Evolutionary conservation across 2,113 vertebrate species (phyloP).

Genomic region (Psilopsiagon aymara): DNA sequence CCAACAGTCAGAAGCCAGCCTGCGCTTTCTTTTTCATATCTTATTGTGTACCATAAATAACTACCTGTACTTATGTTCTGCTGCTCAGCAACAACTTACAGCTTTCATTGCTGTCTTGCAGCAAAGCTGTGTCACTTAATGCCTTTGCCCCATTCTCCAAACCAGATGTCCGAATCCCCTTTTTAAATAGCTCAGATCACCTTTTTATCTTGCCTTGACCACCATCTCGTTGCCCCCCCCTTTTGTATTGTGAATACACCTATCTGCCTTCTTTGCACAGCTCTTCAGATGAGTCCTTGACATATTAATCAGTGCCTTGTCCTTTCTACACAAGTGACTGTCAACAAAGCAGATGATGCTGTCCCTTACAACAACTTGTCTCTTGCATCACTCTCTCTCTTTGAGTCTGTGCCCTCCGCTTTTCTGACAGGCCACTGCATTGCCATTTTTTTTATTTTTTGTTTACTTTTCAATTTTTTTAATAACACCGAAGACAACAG

Average conservation of each 20-base stretch:
- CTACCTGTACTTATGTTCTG: not conserved
- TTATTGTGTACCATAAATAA: not conserved
- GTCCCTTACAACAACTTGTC: not conserved
- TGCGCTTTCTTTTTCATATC: not conserved
- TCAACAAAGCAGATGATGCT: slow-evolving; percentile 55
- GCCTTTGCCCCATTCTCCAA: not conserved
- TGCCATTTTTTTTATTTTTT: not conserved
- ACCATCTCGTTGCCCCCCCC: not conserved
- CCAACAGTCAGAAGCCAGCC: not conserved
- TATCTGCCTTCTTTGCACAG: not conserved
- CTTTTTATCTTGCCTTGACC: not conserved
- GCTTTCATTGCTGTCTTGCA: not conserved
- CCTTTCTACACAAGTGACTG: slow-evolving; percentile 17
- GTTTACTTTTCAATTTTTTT: not conserved
- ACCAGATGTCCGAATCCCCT: not conserved
- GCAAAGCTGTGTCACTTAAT: not conserved
- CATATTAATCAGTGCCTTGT: slow-evolving; percentile 54
- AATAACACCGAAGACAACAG: not conserved
- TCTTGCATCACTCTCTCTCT: not conserved
- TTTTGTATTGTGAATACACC: not conserved
- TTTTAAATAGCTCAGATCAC: not conserved
- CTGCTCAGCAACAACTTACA: not conserved
- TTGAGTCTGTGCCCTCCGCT: not conserved
- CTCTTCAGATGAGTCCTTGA: not conserved
- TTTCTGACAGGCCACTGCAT: not conserved